Conservation (phyloP, 64 coral and sea anemone genomes). For the Trachythela sp. region DNA sequence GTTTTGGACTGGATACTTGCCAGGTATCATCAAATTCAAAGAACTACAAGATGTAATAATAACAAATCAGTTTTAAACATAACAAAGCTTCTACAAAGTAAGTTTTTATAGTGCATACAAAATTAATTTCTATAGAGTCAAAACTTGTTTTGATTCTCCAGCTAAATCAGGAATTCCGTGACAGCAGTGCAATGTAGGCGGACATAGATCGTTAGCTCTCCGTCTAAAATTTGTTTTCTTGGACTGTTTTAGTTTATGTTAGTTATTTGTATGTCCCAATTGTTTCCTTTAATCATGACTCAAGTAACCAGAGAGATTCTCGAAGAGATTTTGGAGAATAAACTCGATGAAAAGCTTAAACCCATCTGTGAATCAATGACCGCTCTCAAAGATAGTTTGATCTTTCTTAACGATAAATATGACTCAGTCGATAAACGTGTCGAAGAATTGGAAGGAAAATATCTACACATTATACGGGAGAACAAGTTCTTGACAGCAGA, state of each 20-base stretch:
- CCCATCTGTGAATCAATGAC: slow-evolving; percentile 20
- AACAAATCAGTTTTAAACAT: too few relatives aligned
- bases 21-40: too few relatives aligned
- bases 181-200: too few relatives aligned
- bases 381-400: slow-evolving; percentile 1
- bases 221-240: not conserved
- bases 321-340: slow-evolving; percentile 21
- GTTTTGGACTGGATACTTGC: too few relatives aligned
- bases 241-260: not conserved
- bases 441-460: slow-evolving; percentile 10
- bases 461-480: not conserved
- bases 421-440: slow-evolving; percentile 18
- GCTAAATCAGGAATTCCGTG: too few relatives aligned
- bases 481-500: slow-evolving; percentile 17
- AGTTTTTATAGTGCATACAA: too few relatives aligned
- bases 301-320: not conserved
- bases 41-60: too few relatives aligned
- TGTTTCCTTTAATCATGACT: not conserved
- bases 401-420: slow-evolving; percentile 28
- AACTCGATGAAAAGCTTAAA: slow-evolving; percentile 10
- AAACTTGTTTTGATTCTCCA: too few relatives aligned
- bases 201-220: too few relatives aligned
- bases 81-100: too few relatives aligned
- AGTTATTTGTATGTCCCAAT: not conserved
- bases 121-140: too few relatives aligned